Percentiles rank a stretch among this genome's conserved stretches.
phyloP scores from a whole-genome alignment of 2,888 invertebrate species.

The Ormyrus pomaceus region DNA sequence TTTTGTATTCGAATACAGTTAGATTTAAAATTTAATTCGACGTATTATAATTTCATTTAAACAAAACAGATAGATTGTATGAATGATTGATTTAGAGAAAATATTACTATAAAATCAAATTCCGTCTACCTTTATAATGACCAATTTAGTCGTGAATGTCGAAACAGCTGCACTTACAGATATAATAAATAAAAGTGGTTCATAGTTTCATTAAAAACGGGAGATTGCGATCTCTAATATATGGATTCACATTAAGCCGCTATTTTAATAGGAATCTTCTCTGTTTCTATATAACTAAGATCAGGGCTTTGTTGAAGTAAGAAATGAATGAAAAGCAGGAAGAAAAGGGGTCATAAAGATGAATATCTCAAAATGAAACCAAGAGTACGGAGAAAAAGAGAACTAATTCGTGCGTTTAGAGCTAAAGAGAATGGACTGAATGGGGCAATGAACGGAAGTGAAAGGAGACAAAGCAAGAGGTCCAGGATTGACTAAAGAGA shows the following conservation, averaged over 20 bases:
- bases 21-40: too few species aligned
- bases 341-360: conserved; percentile 27
- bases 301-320: conserved; percentile 36
- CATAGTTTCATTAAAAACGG: too few species aligned
- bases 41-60: too few species aligned
- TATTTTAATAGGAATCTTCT: conserved; percentile 11
- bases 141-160: too few species aligned
- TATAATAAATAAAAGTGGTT: too few species aligned
- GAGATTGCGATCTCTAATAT: background rate
- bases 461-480: conserved; percentile 42
- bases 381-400: conserved; percentile 17
- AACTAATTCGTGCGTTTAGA: conserved; percentile 51
- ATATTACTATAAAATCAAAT: too few species aligned
- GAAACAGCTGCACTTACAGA: too few species aligned
- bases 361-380: conserved; percentile 48
- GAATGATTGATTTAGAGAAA: too few species aligned
- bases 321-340: conserved; percentile 16
- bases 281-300: conserved; percentile 22
- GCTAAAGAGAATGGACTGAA: conserved; percentile 47
- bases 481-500: conserved; percentile 25
- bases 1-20: too few species aligned
- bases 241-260: background rate
- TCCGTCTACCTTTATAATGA: too few species aligned
- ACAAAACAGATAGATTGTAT: too few species aligned
- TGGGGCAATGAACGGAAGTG: conserved; percentile 33